Base-by-base conservation (phyloP, 2,113 vertebrate genomes). In the Nicator chloris region DNA sequence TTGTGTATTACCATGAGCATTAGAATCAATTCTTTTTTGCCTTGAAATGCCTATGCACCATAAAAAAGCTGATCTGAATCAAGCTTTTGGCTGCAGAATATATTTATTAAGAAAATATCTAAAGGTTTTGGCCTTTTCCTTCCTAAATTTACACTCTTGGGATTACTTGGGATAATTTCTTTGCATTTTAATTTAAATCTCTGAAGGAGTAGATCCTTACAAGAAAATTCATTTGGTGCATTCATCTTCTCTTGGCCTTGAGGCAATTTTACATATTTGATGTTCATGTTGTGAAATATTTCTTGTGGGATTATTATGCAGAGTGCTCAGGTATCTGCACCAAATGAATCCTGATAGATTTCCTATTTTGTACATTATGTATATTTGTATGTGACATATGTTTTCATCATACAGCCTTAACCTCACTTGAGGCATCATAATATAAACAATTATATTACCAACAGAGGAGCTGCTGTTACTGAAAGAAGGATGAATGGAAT, bases 311-410 rank as follows among this genome's bases (percentile, higher is more conserved):
- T 77, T 66, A n/a, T 82, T 85, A 57, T 65, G 40, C 68, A 87
- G 28, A 45, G 17, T 63, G 42, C 60, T 68, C 54, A 57, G 61
- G 68, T 89, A 63, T 51, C 73, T n/a, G 30, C 51, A 71, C 44
- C 47, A 83, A 91, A 68, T 51, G 35, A 84, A 90, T 94, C 88
- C 77, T 91, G 76, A 78, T 84, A 56, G 35, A 49, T 95, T 91
- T 84, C 35, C 64, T 78, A 10, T 92, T 78, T 71, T 84, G 86
- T 78, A 30, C 44, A 12, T 83, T 56, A 44, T 63, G 30, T 63
- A 8, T 54, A 61, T 72, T 89, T 91, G 20, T 69, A n/a, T 45
- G 40, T 76, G 81, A 35, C 56, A 47, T 88, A 39, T 83, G 59
- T 91, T 95, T 92, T 37, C 60, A 20, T 88, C 0, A 0, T 31